phyloP scores from a whole-genome alignment of 2,888 invertebrate species.

The Calliopum simillimum region DNA sequence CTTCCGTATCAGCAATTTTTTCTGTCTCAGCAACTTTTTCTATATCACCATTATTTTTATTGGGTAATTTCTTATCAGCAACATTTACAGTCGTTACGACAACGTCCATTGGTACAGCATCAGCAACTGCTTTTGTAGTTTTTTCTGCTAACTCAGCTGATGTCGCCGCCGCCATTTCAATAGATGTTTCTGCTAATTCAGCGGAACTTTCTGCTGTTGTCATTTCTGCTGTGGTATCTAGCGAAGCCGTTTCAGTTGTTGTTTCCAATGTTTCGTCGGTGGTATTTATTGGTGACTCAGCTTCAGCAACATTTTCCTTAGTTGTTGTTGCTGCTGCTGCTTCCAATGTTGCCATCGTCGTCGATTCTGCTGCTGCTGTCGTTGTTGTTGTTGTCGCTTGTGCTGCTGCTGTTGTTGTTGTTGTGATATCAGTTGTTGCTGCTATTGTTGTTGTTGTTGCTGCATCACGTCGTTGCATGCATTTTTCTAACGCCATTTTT shows the following conservation, averaged over 20 bases:
- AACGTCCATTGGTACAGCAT: constrained; percentile 1
- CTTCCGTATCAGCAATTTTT: background rate
- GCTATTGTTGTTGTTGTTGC: constrained; percentile 48
- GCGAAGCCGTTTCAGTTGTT: no score
- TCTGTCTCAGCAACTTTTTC: background rate
- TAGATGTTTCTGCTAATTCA: constrained; percentile 14
- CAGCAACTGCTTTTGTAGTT: constrained; percentile 18
- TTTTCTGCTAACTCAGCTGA: constrained; percentile 32
- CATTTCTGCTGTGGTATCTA: no score
- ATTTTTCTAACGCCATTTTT: constrained; percentile 63
- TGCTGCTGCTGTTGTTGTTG: constrained; percentile 36
- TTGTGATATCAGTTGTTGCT: constrained; percentile 23
- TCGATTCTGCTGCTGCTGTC: constrained; percentile 35
- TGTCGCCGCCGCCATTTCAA: background rate
- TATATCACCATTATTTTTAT: background rate
- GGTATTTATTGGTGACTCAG: no score
- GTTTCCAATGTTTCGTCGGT: no score
- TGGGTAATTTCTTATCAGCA: background rate
- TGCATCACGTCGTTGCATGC: constrained; percentile 63
- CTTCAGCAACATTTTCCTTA: background rate
- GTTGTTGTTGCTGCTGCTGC: constrained; percentile 7
- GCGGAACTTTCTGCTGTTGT: constrained; percentile 30
- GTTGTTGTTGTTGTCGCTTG: constrained; percentile 26
- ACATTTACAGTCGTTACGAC: background rate
- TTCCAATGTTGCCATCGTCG: no score